These are phyloP conservation scores for Sminthurinus aureus DNA, from an alignment of 2,888 invertebrate genomes.

Conservation along the genomic window DNA sequence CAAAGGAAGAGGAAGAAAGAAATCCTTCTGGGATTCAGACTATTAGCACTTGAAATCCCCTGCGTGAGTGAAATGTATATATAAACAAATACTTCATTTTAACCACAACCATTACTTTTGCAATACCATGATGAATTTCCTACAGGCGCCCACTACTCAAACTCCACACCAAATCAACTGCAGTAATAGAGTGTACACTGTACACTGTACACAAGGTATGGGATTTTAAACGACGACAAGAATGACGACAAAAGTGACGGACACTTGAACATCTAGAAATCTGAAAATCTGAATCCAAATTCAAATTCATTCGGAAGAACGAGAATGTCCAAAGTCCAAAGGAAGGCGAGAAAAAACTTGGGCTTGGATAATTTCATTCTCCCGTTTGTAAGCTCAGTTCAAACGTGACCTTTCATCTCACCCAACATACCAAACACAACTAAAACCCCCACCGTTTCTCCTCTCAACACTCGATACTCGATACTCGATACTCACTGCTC, in stretches of 20 bases:
- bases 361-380: conserved; percentile 20
- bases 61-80: conserved; percentile 10
- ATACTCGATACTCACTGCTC: background rate
- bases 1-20: background rate
- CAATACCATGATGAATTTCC: no score
- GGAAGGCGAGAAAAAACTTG: background rate
- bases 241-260: background rate
- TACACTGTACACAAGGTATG: background rate
- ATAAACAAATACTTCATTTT: conserved; percentile 35
- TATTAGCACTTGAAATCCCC: conserved; percentile 35
- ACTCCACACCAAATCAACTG: background rate
- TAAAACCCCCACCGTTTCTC: background rate
- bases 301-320: background rate
- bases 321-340: background rate
- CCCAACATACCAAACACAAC: background rate
- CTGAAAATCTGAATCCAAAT: no score
- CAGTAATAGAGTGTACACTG: background rate
- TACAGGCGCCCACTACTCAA: no score
- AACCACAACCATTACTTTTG: no score
- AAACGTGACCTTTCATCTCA: conserved; percentile 41
- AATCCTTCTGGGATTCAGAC: conserved; percentile 25
- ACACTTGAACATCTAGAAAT: background rate
- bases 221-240: background rate
- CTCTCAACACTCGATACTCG: background rate
- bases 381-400: conserved; percentile 12